A percentile compares a stretch with the other conserved stretches of the same genome.
phyloP scores from a whole-genome alignment of 2,113 vertebrate species.

The Crotalus helleri region DNA sequence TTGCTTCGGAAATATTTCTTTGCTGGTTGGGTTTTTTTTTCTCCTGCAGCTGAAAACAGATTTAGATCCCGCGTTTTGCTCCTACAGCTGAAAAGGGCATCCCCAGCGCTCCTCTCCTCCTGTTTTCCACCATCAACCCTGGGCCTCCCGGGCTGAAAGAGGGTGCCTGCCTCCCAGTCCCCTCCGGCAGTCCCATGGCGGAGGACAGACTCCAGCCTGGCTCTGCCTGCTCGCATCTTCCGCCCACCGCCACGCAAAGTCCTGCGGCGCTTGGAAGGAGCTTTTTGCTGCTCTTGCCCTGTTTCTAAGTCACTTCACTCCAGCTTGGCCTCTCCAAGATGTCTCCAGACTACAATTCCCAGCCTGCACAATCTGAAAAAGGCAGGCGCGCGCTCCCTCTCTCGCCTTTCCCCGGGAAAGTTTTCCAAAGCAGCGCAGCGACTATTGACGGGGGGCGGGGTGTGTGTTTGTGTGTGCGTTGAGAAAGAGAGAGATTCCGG shows the following conservation, averaged over 20 bases:
- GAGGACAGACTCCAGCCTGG: background rate
- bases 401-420: background rate
- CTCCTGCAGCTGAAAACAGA: background rate
- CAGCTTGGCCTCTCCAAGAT: background rate
- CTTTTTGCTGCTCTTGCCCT: background rate
- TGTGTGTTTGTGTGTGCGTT: background rate
- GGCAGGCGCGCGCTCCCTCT: background rate
- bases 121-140: background rate
- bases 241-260: background rate
- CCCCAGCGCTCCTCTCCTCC: background rate
- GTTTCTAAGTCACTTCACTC: background rate
- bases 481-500: background rate
- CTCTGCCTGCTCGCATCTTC: no score
- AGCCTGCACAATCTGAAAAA: background rate
- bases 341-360: background rate
- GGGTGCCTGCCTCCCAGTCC: background rate
- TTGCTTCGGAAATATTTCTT: background rate
- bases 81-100: background rate
- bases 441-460: background rate
- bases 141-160: background rate
- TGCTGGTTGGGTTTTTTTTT: background rate
- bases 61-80: background rate
- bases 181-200: background rate
- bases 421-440: background rate
- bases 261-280: background rate